Percentiles rank a stretch among this genome's conserved stretches.
Evolutionary conservation across 2,113 vertebrate genomes (phyloP).

Genomic region (Thalassarche chlororhynchos): DNA sequence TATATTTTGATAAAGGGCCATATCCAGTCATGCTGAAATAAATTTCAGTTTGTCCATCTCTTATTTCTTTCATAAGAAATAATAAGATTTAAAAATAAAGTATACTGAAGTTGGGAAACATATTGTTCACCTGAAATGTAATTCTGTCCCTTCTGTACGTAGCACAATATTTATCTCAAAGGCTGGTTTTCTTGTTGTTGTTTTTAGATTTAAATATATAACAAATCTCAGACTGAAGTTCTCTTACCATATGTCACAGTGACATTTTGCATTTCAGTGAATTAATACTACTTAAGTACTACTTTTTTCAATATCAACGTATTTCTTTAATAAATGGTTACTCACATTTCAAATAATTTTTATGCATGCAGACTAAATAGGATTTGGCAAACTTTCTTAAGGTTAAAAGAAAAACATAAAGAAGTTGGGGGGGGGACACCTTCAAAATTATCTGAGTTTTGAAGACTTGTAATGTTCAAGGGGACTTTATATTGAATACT

Average conservation of each 20-base stretch:
- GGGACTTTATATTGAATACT: background rate
- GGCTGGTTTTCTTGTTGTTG: background rate
- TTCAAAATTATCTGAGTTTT: background rate
- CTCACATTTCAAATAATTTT: background rate
- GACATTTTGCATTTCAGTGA: background rate
- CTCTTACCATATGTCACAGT: background rate
- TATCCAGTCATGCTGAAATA: background rate
- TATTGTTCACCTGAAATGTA: background rate
- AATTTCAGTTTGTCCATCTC: background rate
- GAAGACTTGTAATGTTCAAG: background rate
- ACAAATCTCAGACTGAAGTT: background rate
- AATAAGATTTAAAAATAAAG: background rate
- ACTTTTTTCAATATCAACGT: too few relatives aligned
- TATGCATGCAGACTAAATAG: too few relatives aligned
- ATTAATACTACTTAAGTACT: background rate
- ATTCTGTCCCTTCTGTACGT: background rate
- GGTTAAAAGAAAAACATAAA: background rate
- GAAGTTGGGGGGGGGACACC: background rate
- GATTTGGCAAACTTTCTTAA: background rate
- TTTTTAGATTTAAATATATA: background rate
- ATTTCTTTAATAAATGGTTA: background rate
- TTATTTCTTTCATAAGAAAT: background rate
- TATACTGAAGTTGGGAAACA: background rate
- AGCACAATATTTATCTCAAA: background rate
- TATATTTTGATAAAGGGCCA: background rate